Base-by-base conservation (phyloP, 2,888 invertebrate species). In the Leptopilina drosophilae region DNA sequence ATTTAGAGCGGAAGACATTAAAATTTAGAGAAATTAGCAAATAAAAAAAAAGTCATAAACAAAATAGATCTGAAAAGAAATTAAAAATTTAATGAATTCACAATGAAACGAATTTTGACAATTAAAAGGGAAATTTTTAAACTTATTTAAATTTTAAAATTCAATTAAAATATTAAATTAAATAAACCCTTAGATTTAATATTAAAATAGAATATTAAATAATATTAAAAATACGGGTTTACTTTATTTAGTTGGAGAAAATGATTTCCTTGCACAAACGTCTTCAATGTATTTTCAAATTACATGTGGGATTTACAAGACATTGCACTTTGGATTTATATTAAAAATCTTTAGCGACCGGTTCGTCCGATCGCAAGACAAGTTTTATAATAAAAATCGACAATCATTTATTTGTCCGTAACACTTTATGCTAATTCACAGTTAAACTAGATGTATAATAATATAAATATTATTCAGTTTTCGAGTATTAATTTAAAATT, bases 261-360 rank as follows among this genome's bases (percentile, higher is more conserved):
- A 49, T 9, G 11, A 11, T 49, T 49, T 49, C 49, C 49, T 49
- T 49, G 9, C 12, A 49, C 42, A 49, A 49, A 49, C 49, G 49
- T 49, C 49, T 49, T 49, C 49, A 49, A 8, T 42, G 42, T 42
- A 42, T 11, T 49, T 49, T 49, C 49, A 49, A 49, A 49, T 49
- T 49, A 62, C 8, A 53, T 49, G 53, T 69, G 33, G 69, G 20
- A 20, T 49, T 67, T 67, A 49, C 49, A 69, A 56, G 69, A 69
- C 69, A 69, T 69, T 69, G 69, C 26, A 53, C 69, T 69, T 26
- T 33, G 12, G 53, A 69, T 69, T 53, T n/a, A 9, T 5, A 67
- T 67, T 67, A 67, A 67, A 49, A 46, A 49, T 69, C 26, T 7
- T 69, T 49, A 9, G 49, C 26, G 53, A 69, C 69, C 33, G 69